Base-by-base conservation (phyloP, 2,797 vertebrate genomes). In the Lophius americanus region DNA sequence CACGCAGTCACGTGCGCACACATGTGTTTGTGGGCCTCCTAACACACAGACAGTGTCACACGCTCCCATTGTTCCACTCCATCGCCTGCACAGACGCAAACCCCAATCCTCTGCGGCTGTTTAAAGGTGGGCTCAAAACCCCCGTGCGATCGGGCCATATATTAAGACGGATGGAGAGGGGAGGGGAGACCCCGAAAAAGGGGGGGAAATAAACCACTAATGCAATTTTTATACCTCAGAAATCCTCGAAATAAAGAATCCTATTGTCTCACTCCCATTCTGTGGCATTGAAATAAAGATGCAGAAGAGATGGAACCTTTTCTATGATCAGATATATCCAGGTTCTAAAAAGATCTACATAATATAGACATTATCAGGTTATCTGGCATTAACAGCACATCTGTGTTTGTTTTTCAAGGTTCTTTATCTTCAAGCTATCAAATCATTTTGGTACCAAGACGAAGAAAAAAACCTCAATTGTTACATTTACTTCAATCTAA, bases 71-170 rank as follows among this genome's bases (percentile, higher is more conserved):
- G 85, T 90, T 85, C 79, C 64, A 36, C 76, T 68, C 50, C 60
- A 55, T 43, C 36, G 85, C 88, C 91, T 75, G 85, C 86, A 84
- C 81, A 75, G 80, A 92, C 89, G 89, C 91, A 90, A 43, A 65
- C 92, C 91, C 89, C 91, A 87, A 67, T 91, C 92, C 90, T 84
- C 88, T 88, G 88, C 87, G 85, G 81, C 86, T 90, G 94, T 93
- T 71, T 94, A 93, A 89, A 95, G 92, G 92, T 94, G 91, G 92
- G 88, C 88, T 93, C 92, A 73, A 54, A 73, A 23, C 23, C 80
- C 60, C 64, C 79, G 86, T 83, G 86, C 79, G 70, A 84, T 89
- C 87, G 88, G 88, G 86, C 85, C 91, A 93, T 92, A 92, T 94
- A 95, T 93, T 93, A 94, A 44, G 62, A 81, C 64, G 64, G 75